Conservation (phyloP, 2,113 vertebrate species). For the Nymphicus hollandicus region DNA sequence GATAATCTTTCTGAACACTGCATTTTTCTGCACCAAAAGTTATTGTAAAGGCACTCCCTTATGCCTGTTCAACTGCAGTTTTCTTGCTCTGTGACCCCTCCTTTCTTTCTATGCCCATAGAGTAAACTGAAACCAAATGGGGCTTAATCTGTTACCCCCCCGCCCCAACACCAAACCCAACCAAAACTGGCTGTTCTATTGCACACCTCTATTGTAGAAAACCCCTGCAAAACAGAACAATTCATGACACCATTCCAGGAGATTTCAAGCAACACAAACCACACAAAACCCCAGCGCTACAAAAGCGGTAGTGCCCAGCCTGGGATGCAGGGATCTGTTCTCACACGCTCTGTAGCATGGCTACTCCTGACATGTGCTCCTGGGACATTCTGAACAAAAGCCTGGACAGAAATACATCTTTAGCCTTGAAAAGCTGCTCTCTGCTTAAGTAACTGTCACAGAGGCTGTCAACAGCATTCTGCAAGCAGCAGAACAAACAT, state of each 20-base stretch:
- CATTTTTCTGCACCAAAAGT: not conserved
- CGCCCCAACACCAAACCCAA: not conserved
- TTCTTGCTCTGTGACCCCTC: not conserved
- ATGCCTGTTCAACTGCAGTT: not conserved
- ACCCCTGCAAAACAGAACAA: not conserved
- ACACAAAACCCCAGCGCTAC: not conserved
- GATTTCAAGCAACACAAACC: not conserved
- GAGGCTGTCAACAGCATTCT: constrained; percentile 28
- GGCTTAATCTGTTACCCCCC: too few relatives aligned
- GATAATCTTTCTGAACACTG: not conserved
- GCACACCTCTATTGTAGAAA: not conserved
- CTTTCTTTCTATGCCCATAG: not conserved
- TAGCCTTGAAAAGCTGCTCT: constrained; percentile 41
- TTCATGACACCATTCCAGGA: not conserved
- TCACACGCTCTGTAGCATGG: not conserved
- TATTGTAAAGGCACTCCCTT: not conserved
- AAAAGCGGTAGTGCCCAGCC: not conserved
- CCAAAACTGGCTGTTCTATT: not conserved
- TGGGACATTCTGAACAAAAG: constrained; percentile 47
- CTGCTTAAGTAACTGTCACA: constrained; percentile 44
- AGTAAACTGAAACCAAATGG: not conserved
- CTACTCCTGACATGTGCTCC: constrained; percentile 34
- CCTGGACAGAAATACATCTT: constrained; percentile 34
- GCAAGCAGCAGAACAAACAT: constrained; percentile 40
- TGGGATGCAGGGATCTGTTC: not conserved